phyloP scores from a whole-genome alignment of 2,888 invertebrate genomes.

The Theodoxus fluviatilis region DNA sequence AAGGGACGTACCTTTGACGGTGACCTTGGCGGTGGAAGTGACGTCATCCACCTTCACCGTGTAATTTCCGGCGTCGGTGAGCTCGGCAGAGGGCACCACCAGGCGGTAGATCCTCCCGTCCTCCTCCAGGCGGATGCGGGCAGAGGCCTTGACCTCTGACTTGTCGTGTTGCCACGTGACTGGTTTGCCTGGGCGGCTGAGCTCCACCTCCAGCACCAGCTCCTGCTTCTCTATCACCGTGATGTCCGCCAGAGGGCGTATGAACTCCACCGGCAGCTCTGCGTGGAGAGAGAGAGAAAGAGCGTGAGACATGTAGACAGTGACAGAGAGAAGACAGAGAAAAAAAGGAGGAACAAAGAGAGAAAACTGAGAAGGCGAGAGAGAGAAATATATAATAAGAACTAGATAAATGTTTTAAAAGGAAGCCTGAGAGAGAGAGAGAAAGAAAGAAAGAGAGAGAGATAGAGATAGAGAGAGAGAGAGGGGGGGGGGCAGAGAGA shows the following conservation, averaged over 20 bases:
- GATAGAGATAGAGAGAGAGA: no score
- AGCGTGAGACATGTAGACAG: no score
- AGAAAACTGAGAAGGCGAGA: no score
- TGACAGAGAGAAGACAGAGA: no score
- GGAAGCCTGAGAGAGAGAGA: no score
- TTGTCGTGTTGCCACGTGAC: conserved; percentile 63
- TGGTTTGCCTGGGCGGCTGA: conserved; percentile 54
- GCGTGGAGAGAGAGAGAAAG: no score
- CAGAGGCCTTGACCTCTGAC: conserved; percentile 45
- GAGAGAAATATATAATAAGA: no score
- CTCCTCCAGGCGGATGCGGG: conserved; percentile 47
- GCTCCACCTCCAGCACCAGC: conserved; percentile 54
- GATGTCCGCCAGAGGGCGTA: conserved; percentile 52
- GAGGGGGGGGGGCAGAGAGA: no score
- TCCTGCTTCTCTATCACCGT: conserved; percentile 54
- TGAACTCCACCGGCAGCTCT: no score
- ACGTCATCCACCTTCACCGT: conserved; percentile 53
- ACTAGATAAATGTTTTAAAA: no score
- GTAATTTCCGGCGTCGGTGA: conserved; percentile 63
- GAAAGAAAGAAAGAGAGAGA: no score
- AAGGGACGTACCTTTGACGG: conserved; percentile 50
- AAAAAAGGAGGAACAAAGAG: no score
- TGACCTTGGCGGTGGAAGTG: conserved; percentile 52
- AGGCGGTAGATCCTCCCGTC: conserved; percentile 55
- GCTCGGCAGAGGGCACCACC: conserved; percentile 51